Evolutionary conservation across 2,113 vertebrate species (phyloP), one percentile per base, ranked within the genome.

Genomic region (Regulus satrapa): DNA sequence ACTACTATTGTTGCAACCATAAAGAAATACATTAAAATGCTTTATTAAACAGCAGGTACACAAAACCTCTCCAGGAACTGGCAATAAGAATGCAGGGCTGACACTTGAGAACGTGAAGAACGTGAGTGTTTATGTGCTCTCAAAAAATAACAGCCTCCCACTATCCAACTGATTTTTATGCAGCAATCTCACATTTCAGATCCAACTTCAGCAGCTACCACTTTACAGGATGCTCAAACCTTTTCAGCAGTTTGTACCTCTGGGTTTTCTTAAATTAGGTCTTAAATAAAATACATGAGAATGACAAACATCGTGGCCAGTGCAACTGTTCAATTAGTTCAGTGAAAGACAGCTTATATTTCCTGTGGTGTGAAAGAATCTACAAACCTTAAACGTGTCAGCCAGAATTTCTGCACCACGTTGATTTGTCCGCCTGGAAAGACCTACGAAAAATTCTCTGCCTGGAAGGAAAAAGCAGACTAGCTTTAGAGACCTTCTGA

Each of bases 371-470:
- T 24, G 31, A 91, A 74, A 46, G 15, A 84, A 77, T 75, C 83
- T 92, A 97, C 98, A 97, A 97, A 99, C 99, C 99, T 99, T 99
- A 96, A 99, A 99, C 21, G 98, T 98, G 96, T 99, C 99, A 72
- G 99, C 99, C 88, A 99, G 97, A 96, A 99, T 99, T 98, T 99
- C 99, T 48, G 99, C 99, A 96, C 99, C 99, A 97, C 99, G 98
- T 95, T 99, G 99, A 98, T 99, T 99, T 94, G 99, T 99, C 93
- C 99, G 97, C 96, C 98, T 99, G 79, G 99, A 99, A 93, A 99
- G 99, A 49, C 99, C 99, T 96, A 99, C 99, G 48, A 99, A 99
- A 97, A 99, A 99, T 97, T 99, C 99, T 97, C 98, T 98, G 92
- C 99, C 99, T 99, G 77, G 48, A 94, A 85, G 59, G 12, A 95